Conservation (phyloP, 2,113 vertebrate genomes). For the Rafetus swinhoei region DNA sequence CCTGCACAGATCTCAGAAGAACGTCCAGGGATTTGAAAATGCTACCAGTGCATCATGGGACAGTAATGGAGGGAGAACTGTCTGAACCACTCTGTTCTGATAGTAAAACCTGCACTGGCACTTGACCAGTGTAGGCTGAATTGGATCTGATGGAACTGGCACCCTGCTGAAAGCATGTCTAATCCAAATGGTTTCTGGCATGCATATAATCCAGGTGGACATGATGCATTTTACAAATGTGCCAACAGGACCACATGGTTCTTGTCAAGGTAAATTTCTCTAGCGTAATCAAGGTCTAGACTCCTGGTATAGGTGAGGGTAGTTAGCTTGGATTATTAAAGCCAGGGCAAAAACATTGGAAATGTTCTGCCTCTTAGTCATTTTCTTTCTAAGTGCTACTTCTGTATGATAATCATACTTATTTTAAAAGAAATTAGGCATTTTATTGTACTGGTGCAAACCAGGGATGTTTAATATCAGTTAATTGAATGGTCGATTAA, state of each 20-base stretch:
- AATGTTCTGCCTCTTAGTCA: not conserved
- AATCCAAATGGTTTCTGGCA: constrained; percentile 54
- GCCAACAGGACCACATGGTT: constrained; percentile 53
- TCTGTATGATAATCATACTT: not conserved
- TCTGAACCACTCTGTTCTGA: not conserved
- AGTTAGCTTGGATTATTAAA: not conserved
- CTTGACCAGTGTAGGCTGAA: constrained; percentile 45
- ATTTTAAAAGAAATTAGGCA: not conserved
- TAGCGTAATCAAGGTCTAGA: constrained; percentile 1
- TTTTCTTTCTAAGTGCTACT: not conserved
- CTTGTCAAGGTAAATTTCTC: constrained; percentile 27
- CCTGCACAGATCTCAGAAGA: not conserved
- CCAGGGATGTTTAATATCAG: no score
- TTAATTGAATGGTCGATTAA: no score
- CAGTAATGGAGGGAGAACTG: constrained; percentile 2
- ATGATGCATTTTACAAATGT: constrained; percentile 23
- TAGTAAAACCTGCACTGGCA: constrained; percentile 39
- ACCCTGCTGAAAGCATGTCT: constrained; percentile 44
- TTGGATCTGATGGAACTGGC: constrained; percentile 43
- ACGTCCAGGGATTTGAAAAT: constrained; percentile 2
- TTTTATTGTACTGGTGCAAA: not conserved
- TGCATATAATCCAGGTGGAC: constrained; percentile 24
- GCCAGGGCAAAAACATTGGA: constrained; percentile 19
- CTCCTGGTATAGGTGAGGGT: not conserved
- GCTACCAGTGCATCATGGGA: not conserved